Evolutionary conservation across 1,140 invertebrate genomes (phyloP).

Genomic region (Helicoverpa armigera): DNA sequence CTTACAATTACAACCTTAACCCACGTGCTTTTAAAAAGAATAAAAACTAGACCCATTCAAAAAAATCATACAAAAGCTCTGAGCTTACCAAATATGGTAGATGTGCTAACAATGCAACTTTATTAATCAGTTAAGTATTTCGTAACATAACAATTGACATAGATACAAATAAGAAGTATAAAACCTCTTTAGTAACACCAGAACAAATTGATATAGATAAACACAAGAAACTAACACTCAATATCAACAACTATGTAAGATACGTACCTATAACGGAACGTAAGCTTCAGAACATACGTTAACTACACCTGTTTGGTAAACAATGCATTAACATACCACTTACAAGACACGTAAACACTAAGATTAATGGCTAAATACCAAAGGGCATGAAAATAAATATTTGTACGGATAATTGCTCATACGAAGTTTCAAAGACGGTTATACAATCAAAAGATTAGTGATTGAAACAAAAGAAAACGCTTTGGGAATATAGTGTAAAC

Average conservation of each 20-base stretch:
- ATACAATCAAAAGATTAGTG: not conserved
- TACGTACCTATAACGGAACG: not conserved
- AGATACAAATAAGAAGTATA: too few relatives aligned
- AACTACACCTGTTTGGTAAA: conserved; percentile 19
- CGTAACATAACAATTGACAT: too few relatives aligned
- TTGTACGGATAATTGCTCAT: conserved; percentile 4
- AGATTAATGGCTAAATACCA: not conserved
- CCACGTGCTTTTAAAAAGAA: too few relatives aligned
- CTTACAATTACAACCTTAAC: too few relatives aligned
- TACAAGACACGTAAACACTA: conserved; percentile 1
- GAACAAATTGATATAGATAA: too few relatives aligned
- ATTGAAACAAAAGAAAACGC: not conserved
- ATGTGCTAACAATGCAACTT: too few relatives aligned
- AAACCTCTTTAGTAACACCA: too few relatives aligned
- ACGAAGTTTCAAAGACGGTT: not conserved
- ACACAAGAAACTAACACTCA: not conserved
- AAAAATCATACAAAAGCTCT: too few relatives aligned
- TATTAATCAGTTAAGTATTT: too few relatives aligned
- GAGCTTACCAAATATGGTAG: too few relatives aligned
- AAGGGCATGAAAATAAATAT: not conserved
- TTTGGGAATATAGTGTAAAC: not conserved
- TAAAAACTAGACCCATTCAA: too few relatives aligned
- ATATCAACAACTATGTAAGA: conserved; percentile 17
- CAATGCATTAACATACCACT: conserved; percentile 31
- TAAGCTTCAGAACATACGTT: not conserved